Evolutionary conservation across 2,113 vertebrate species (phyloP).

Genomic region (Brachyhypopomus gauderio): DNA sequence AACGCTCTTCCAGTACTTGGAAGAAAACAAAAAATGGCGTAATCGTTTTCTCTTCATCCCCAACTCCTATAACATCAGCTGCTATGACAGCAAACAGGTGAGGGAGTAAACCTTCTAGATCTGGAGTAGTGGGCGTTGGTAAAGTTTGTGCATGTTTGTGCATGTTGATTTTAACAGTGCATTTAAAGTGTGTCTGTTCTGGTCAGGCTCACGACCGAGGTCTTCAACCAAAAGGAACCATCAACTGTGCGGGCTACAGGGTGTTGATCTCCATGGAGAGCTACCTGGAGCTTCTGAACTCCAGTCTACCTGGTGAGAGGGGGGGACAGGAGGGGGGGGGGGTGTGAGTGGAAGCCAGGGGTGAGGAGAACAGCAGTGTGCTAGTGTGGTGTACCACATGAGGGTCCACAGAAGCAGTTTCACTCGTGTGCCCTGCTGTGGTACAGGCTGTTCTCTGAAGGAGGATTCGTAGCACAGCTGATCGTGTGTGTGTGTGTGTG

Average conservation of each 20-base stretch:
- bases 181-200: constrained; percentile 15
- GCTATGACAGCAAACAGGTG: constrained; percentile 87
- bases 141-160: too few relatives aligned
- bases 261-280: constrained; percentile 87
- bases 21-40: constrained; percentile 94
- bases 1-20: constrained; percentile 88
- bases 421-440: not conserved
- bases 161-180: too few relatives aligned
- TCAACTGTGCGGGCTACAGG: constrained; percentile 90
- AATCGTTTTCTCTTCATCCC: constrained; percentile 88
- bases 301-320: constrained; percentile 81
- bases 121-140: too few relatives aligned
- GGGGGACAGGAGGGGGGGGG: too few relatives aligned
- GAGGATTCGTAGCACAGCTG: not conserved
- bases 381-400: not conserved
- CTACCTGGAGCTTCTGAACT: constrained; percentile 85
- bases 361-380: not conserved
- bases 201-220: constrained; percentile 83
- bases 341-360: not conserved
- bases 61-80: constrained; percentile 84
- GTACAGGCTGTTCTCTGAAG: not conserved
- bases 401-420: not conserved
- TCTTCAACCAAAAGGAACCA: constrained; percentile 77
- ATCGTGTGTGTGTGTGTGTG: not conserved
- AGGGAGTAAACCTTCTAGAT: constrained; percentile 47